A percentile compares a stretch with the other conserved stretches of the same genome.
These are phyloP conservation scores for Asteroscopus sphinx DNA, from an alignment of 2,888 invertebrate genomes.

Conservation along the genomic window DNA sequence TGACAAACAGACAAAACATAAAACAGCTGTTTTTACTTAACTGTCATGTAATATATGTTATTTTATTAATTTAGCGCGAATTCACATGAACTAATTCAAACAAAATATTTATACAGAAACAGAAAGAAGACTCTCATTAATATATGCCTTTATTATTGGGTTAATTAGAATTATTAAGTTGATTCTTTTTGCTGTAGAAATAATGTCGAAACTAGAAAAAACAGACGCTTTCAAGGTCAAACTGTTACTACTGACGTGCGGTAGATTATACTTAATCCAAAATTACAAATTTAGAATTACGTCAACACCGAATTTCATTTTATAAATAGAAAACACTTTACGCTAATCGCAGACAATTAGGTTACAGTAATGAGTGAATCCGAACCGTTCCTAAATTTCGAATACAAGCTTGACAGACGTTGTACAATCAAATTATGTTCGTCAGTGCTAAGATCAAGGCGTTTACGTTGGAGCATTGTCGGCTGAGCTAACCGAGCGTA, in stretches of 20 bases:
- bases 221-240: too few species aligned
- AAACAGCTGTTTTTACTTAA: constrained; percentile 36
- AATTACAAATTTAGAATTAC: constrained; percentile 6
- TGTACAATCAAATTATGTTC: constrained; percentile 37
- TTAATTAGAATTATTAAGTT: too few species aligned
- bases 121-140: too few species aligned
- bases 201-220: too few species aligned
- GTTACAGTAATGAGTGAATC: constrained; percentile 21
- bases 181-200: too few species aligned
- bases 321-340: constrained; percentile 7
- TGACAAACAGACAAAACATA: constrained; percentile 26
- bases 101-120: too few species aligned
- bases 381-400: constrained; percentile 25
- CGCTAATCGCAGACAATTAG: constrained; percentile 27
- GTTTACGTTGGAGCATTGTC: constrained; percentile 42
- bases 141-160: too few species aligned
- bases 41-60: constrained; percentile 17
- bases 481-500: constrained; percentile 45
- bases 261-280: neutral
- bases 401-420: constrained; percentile 42
- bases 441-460: constrained; percentile 58
- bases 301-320: neutral
- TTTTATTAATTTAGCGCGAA: constrained; percentile 14
- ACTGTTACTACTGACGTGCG: too few species aligned
- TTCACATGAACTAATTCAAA: neutral